phyloP scores from a whole-genome alignment of 2,888 invertebrate species.

The Drosophila demipolita region DNA sequence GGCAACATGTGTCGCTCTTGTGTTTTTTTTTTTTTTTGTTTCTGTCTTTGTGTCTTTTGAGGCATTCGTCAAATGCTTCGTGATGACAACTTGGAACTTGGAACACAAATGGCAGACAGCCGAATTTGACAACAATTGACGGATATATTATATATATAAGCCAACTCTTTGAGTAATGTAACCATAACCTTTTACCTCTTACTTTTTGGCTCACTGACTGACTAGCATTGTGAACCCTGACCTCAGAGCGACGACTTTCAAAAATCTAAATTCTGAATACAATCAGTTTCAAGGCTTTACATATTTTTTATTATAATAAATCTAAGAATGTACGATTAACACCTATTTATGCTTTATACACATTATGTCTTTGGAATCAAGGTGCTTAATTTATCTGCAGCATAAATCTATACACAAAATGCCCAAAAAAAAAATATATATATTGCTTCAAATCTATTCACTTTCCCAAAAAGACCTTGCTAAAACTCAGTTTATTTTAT shows the following conservation, averaged over 20 bases:
- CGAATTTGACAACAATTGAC: constrained; percentile 16
- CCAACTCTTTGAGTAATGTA: constrained; percentile 27
- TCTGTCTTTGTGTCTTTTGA: constrained; percentile 3
- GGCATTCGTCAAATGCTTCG: constrained; percentile 56
- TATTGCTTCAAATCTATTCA: background rate
- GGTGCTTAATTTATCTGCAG: background rate
- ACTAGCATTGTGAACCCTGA: constrained; percentile 17
- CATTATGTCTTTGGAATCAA: background rate
- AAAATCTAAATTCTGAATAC: constrained; percentile 2
- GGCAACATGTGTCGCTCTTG: constrained; percentile 59
- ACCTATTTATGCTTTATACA: background rate
- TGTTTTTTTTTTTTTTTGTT: constrained; percentile 24
- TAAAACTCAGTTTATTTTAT: background rate
- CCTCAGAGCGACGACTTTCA: constrained; percentile 24
- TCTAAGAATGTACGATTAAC: background rate
- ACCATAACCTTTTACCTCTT: constrained; percentile 43
- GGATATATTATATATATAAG: constrained; percentile 29
- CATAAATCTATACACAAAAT: background rate
- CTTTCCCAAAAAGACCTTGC: background rate
- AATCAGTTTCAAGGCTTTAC: background rate
- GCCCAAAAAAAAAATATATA: background rate
- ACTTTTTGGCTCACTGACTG: constrained; percentile 6
- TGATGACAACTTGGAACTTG: constrained; percentile 54
- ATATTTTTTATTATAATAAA: background rate
- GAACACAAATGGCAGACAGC: constrained; percentile 15